Evolutionary conservation across 2,797 vertebrate genomes (phyloP).

Genomic region (Botia almorhae): DNA sequence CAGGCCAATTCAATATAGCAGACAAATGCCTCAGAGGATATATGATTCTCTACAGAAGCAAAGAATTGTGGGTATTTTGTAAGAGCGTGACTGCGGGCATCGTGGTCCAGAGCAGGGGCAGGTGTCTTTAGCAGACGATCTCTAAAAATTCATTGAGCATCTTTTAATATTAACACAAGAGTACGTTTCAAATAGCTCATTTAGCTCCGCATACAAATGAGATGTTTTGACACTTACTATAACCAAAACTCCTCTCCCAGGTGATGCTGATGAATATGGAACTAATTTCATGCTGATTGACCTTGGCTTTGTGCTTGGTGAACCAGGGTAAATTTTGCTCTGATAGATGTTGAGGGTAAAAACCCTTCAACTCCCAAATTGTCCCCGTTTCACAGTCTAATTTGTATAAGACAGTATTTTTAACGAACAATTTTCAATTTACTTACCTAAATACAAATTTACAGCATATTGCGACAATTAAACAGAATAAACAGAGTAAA

Average conservation of each 20-base stretch:
- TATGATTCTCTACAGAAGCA: slow-evolving; percentile 21
- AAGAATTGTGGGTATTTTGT: slow-evolving; percentile 30
- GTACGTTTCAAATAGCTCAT: slow-evolving; percentile 17
- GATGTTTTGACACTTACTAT: slow-evolving; percentile 41
- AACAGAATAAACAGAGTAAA: background rate
- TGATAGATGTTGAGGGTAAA: slow-evolving; percentile 12
- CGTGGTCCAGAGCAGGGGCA: background rate
- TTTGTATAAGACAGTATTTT: background rate
- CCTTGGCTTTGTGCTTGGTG: slow-evolving; percentile 23
- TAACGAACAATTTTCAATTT: too few relatives aligned
- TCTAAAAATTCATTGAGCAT: slow-evolving; percentile 24
- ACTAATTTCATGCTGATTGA: slow-evolving; percentile 34
- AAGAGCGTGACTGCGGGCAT: background rate
- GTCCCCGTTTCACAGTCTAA: background rate
- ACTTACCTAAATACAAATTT: too few relatives aligned
- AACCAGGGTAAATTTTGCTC: slow-evolving; percentile 15
- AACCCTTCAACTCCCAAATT: background rate
- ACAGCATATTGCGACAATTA: background rate
- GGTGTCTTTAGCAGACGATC: slow-evolving; percentile 17
- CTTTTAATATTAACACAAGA: slow-evolving; percentile 25
- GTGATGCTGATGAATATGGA: slow-evolving; percentile 40
- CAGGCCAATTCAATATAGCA: slow-evolving; percentile 49
- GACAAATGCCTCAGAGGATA: slow-evolving; percentile 50
- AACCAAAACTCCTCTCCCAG: slow-evolving; percentile 23
- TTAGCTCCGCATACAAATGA: slow-evolving; percentile 35